phyloP scores from a whole-genome alignment of 2,797 vertebrate species.

The Neosilurus hyrtlii region DNA sequence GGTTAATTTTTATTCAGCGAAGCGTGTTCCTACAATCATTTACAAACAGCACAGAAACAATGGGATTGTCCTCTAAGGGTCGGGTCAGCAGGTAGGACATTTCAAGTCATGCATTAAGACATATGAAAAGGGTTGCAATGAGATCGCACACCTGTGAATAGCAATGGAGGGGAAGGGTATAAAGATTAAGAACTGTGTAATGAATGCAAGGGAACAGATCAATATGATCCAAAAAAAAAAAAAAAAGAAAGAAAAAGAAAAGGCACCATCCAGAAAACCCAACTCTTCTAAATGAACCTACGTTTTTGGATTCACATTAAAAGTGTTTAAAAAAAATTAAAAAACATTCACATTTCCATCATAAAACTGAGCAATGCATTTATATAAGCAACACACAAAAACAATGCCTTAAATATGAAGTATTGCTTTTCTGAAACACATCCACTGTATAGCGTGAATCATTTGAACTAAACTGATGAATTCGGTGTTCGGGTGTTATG shows the following conservation, averaged over 20 bases:
- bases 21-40: conserved; percentile 75
- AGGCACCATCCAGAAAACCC: conserved; percentile 6
- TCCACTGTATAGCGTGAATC: not conserved
- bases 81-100: conserved; percentile 71
- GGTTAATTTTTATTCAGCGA: conserved; percentile 67
- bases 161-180: not conserved
- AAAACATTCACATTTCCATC: not conserved
- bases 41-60: conserved; percentile 76
- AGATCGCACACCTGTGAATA: conserved; percentile 28
- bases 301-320: not conserved
- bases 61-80: conserved; percentile 70
- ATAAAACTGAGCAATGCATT: not conserved
- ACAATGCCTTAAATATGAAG: not conserved
- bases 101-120: conserved; percentile 75
- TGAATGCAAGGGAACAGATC: conserved; percentile 69
- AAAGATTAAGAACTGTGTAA: not conserved
- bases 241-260: not conserved
- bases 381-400: not conserved
- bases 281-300: not conserved
- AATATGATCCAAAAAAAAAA: conserved; percentile 76
- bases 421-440: conserved; percentile 42
- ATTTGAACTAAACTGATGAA: not conserved
- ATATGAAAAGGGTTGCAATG: conserved; percentile 59
- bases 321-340: not conserved
- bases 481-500: not conserved